A percentile compares a stretch with the other conserved stretches of the same genome.
These are phyloP conservation scores for Endomychus coccineus DNA, from an alignment of 2,888 invertebrate species.

Conservation along the genomic window DNA sequence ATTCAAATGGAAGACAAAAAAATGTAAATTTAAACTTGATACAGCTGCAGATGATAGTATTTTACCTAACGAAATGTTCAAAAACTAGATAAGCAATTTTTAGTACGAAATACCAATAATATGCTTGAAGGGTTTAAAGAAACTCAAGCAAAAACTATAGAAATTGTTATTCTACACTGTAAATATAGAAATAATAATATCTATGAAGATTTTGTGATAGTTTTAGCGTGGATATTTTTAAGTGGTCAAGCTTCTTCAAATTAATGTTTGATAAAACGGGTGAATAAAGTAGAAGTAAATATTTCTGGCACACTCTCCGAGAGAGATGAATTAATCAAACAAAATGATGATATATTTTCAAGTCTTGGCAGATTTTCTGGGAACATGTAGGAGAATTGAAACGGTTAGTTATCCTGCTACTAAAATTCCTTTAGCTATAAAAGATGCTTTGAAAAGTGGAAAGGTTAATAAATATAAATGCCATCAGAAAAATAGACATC, in stretches of 20 bases:
- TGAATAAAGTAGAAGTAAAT: not conserved
- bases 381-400: not conserved
- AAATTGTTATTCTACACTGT: slow-evolving; percentile 10
- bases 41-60: slow-evolving; percentile 13
- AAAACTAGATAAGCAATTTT: slow-evolving; percentile 11
- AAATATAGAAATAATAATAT: slow-evolving; percentile 8
- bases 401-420: not conserved
- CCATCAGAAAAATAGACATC: not conserved
- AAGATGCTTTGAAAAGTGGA: not conserved
- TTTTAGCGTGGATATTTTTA: slow-evolving; percentile 6
- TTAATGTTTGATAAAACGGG: not conserved
- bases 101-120: slow-evolving; percentile 6
- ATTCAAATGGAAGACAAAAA: slow-evolving; percentile 6
- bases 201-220: slow-evolving; percentile 15
- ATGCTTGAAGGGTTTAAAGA: slow-evolving; percentile 13
- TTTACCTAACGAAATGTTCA: slow-evolving; percentile 11
- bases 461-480: not conserved
- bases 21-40: slow-evolving; percentile 6
- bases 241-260: slow-evolving; percentile 3
- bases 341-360: not conserved
- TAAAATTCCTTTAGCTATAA: slow-evolving; percentile 5
- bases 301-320: not conserved
- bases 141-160: slow-evolving; percentile 9
- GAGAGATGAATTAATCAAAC: not conserved
- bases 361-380: not conserved